Evolutionary conservation across 2,113 vertebrate species (phyloP), one percentile per base, ranked within the genome.

Genomic region (Riparia riparia): DNA sequence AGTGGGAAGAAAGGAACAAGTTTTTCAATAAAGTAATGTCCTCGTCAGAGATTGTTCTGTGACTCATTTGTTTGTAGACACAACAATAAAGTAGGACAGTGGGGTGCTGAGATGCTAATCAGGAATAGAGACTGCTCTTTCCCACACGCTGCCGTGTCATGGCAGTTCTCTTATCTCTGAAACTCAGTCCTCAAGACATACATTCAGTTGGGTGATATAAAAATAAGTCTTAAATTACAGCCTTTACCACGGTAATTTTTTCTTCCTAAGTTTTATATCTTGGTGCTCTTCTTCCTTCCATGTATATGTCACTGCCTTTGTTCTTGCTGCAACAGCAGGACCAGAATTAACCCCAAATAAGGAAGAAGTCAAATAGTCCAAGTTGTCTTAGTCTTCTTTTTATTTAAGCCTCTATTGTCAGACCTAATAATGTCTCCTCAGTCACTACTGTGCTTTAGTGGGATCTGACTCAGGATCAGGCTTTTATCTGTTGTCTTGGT

Each of bases 31-130:
- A 66, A 94, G 18, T 22, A 66, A 14, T 0, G 0, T 63, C 79
- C 17, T 90, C 73, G 14, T 45, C 70, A 83, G 51, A 86, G 37
- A 29, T 77, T 64, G 42, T 50, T 69, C 66, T 77, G 63, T 87
- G 70, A 80, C 32, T 80, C 89, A 54, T 80, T 85, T 93, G 7
- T 94, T 85, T 91, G 60, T 58, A 97, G 66, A 85, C 41, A 57
- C 53, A 91, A 91, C 63, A 93, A 77, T 82, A 70, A 82, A 85
- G 26, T 26, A 85, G 58, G 89, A 87, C 82, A 93, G 84, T 70
- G 58, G 58, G 74, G 82, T 91, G 66, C 58, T 82, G 85, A 91
- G 66, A 86, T 86, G 49, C 24, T 94, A 85, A 80, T 94, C 73
- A 69, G 58, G 22, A 90, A 61, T 12, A 91, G 70, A 76, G 34